Base-by-base conservation (phyloP, 2,888 invertebrate genomes). In the Endotricha flammealis region DNA sequence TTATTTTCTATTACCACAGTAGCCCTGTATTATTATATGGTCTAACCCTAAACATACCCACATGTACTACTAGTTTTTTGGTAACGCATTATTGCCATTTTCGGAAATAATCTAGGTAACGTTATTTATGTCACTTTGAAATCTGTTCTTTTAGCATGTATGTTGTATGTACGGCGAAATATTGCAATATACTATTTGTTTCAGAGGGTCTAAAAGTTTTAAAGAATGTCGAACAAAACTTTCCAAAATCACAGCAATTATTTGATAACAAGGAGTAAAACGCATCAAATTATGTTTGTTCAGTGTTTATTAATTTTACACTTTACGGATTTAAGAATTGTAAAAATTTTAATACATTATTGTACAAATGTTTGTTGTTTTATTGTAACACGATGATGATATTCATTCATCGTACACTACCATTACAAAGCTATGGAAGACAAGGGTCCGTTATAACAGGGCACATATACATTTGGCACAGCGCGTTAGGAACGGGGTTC, bases 261-360 rank as follows among this genome's bases (percentile, higher is more conserved):
- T 70, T 85, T 36, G 75, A 77, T 11, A 55, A 50, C 10, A 64
- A 69, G 36, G 56, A 66, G 27, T 62, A 61, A 58, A 63, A 71
- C 64, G 57, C 43, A 50, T 46, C 36, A 30, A 48, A 53, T 48
- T 50, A 50, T 63, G 61, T 69, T 73, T 61, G 74, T 69, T 67
- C 71, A 71, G 60, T 78, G 64, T 82, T 82, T 82, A 82, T 80
- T 80, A 69, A 73, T 63, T 72, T 73, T 71, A 78, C 68, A 75
- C 56, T 74, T 67, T 61, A 69, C 62, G 64, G 64, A 66, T 71
- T 69, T 74, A 78, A 78, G 72, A 74, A 76, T 72, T 77, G 74
- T 80, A 81, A 78, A 82, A 20, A 80, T 73, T 66, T 75, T 62
- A 76, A 72, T 77, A 80, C 65, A 76, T 65, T 64, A 67, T 76